Percentiles rank a stretch among this genome's conserved stretches.
These are phyloP conservation scores for Psix sp. DNA, from an alignment of 1,140 invertebrate species.

Conservation along the genomic window DNA sequence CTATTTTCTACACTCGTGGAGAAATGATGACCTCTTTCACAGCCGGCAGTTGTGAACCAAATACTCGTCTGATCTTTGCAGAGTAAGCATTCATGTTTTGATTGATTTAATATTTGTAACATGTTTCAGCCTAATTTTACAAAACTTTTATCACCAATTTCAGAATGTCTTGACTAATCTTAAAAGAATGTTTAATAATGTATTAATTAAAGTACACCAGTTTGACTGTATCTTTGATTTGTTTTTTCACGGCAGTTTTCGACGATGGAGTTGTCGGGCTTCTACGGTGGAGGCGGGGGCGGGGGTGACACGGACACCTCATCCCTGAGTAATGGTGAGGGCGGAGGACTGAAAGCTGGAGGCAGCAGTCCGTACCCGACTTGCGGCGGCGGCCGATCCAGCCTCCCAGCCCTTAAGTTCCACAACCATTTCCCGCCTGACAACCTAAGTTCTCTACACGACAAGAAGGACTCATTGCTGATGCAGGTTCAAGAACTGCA, in stretches of 20 bases:
- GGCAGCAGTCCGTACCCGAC: slow-evolving; percentile 87
- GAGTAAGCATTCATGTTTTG: no score
- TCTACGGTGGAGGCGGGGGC: slow-evolving; percentile 83
- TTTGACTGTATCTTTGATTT: slow-evolving; percentile 21
- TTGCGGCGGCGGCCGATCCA: slow-evolving; percentile 81
- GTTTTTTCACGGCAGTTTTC: slow-evolving; percentile 77
- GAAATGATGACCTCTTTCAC: no score
- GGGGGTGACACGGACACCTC: slow-evolving; percentile 81
- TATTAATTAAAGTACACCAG: slow-evolving; percentile 12
- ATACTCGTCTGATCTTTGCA: no score
- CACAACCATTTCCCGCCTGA: slow-evolving; percentile 95
- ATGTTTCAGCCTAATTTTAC: no score
- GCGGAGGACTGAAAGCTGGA: slow-evolving; percentile 82
- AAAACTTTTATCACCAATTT: no score
- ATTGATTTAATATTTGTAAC: no score
- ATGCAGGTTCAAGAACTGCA: slow-evolving; percentile 77
- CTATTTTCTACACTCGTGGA: no score
- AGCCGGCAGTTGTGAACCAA: no score
- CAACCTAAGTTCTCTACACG: slow-evolving; percentile 81
- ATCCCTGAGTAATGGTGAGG: slow-evolving; percentile 79
- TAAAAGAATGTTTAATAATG: no score
- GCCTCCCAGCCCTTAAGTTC: slow-evolving; percentile 90
- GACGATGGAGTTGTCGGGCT: slow-evolving; percentile 87
- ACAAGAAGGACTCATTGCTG: slow-evolving; percentile 80
- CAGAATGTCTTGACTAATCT: no score